A percentile compares a stretch with the other conserved stretches of the same genome.
Conservation (phyloP, 2,888 invertebrate genomes). For the Drosophila kuntzei region DNA sequence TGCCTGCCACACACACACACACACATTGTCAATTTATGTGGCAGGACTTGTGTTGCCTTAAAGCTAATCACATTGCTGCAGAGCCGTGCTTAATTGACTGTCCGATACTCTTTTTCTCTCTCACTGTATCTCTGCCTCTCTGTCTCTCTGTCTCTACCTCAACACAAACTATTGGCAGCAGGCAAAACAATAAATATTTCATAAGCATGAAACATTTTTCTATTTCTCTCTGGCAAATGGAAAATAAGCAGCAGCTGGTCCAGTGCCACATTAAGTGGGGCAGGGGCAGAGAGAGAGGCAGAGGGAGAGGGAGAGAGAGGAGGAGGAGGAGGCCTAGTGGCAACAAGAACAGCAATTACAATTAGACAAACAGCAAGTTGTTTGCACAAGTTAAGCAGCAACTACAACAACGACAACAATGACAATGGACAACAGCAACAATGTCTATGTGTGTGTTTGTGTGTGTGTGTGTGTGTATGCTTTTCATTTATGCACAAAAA, state of each 20-base stretch:
- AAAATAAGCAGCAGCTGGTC: constrained; percentile 52
- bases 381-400: constrained; percentile 82
- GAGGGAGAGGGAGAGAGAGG: too few relatives aligned
- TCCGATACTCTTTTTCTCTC: constrained; percentile 40
- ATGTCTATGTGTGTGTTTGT: constrained; percentile 9
- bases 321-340: constrained; percentile 23
- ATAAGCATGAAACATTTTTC: constrained; percentile 53
- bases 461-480: constrained; percentile 58
- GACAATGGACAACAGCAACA: constrained; percentile 26
- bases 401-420: constrained; percentile 48
- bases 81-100: constrained; percentile 68
- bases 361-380: constrained; percentile 82
- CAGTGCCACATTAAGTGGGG: not conserved
- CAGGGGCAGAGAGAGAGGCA: not conserved
- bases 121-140: not conserved
- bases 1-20: constrained; percentile 18
- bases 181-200: constrained; percentile 74
- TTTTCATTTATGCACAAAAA: constrained; percentile 81
- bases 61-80: constrained; percentile 71
- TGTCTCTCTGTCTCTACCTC: not conserved
- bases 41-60: constrained; percentile 31
- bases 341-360: constrained; percentile 81
- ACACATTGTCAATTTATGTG: constrained; percentile 56
- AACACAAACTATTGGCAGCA: constrained; percentile 52
- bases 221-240: constrained; percentile 44